Base-by-base conservation (phyloP, 1,140 invertebrate species). In the Episyrphus balteatus region DNA sequence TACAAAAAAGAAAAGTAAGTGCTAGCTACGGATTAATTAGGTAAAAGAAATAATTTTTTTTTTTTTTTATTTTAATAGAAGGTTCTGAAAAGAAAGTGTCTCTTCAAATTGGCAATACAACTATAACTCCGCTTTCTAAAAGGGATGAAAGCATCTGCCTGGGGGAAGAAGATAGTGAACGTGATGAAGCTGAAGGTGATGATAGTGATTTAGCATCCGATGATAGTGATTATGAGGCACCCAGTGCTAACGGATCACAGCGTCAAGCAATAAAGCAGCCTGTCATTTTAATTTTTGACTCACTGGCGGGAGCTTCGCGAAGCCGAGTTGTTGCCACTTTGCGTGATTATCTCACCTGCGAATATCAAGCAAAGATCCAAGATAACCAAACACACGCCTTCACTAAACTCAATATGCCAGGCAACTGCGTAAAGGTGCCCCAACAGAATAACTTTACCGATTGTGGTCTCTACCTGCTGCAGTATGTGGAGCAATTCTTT, bases 381-480 rank as follows among this genome's bases (percentile, higher is more conserved):
- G 58, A 63, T 54, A 34, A n/a, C n/a, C 54, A 55, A 47, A 48
- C 54, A 46, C 61, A 75, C 64, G 54, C 75, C 39, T 91, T 89
- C 62, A 82, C 79, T 30, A 88, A 85, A 67, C 78, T 85, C 58
- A 83, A 82, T 17, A 86, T 92, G 45, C 86, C 84, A 61, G 91
- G 91, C 3, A 78, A 80, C 42, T 81, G 78, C 57, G 86, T 88
- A 1, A 89, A 88, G 74, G 88, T 95, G 48, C 94, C 94, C 15
- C 92, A 96, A 62, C 96, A 99, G 73, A 91, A 83, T 49, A 98
- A 98, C 74, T 93, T 85, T 64, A 91, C 86, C 34, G 96, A 99
- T 70, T 99, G 96, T 74, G 96, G 96, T 3, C 73, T 98, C 7
- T 98, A 91, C 72, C 72, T 98, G 36, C 73, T 98, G 31, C 91